Evolutionary conservation across 2,113 vertebrate species (phyloP), one percentile per base, ranked within the genome.

Genomic region (Stegostoma tigrinum): DNA sequence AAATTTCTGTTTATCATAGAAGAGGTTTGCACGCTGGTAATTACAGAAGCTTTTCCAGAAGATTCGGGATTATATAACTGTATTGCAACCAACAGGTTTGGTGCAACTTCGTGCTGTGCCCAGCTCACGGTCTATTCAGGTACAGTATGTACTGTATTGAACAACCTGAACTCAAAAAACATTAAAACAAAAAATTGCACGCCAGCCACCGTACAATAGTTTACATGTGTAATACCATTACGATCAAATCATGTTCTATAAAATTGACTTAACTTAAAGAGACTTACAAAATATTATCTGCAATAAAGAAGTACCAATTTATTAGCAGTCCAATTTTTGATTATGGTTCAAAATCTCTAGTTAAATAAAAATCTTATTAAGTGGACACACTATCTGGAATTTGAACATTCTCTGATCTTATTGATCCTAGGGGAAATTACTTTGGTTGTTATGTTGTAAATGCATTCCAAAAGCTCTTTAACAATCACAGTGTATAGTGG

Each of bases 61-160:
- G 98, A 99, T 96, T 98, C 98, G 30, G 98, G 98, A 78, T 96
- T 98, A 96, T 99, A 98, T 96, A 98, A 98, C 96, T 99, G 98
- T n/a, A 96, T 98, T 96, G 98, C 97, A 96, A 96, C 97, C 96
- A 99, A 99, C 96, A 96, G 98, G 75, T 98, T 97, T 96, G 98
- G 98, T 17, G 97, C 97, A 0, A 97, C 97, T 19, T 97, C 98
- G 96, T 99, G 98, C 95, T 98, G 97, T 14, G 98, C 98, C 30
- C 89, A 89, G 30, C 97, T 99, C 96, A 98, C 97, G 2, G 98
- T 99, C 96, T 98, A 97, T 95, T 96, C 97, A 96, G 98, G 98
- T 99, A 97, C 94, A 52, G 67, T 34, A 75, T 48, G 34, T 17
- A 48, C 67, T 48, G 66, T 17, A 42, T 68, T 52, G 10, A 68